phyloP scores from a whole-genome alignment of 2,888 invertebrate genomes.

The Prosopocoilus inquinatus region DNA sequence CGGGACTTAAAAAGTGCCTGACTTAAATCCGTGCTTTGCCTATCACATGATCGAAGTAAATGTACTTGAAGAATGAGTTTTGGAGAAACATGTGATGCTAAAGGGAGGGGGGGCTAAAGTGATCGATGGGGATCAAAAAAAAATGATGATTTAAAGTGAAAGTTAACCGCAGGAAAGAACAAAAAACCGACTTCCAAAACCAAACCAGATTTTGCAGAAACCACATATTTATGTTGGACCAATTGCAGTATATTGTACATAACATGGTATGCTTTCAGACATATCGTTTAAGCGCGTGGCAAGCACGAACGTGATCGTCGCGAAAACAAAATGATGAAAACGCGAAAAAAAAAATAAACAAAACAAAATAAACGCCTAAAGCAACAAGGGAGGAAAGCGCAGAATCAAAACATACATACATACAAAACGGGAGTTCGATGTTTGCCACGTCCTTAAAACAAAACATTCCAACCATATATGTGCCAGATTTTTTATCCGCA shows the following conservation, averaged over 20 bases:
- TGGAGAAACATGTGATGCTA: too few relatives aligned
- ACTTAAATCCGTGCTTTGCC: too few relatives aligned
- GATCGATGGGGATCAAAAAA: too few relatives aligned
- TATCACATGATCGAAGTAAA: too few relatives aligned
- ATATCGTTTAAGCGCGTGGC: slow-evolving; percentile 34
- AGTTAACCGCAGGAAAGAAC: not conserved
- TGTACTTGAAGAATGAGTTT: too few relatives aligned
- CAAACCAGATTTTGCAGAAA: slow-evolving; percentile 50
- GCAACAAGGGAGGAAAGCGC: not conserved
- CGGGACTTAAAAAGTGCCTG: too few relatives aligned
- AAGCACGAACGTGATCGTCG: slow-evolving; percentile 6
- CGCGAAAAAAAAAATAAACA: not conserved
- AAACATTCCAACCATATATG: slow-evolving; percentile 65
- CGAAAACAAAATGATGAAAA: not conserved
- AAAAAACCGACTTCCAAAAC: slow-evolving; percentile 36
- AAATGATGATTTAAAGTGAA: not conserved
- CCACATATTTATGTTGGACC: slow-evolving; percentile 42
- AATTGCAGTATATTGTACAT: slow-evolving; percentile 38
- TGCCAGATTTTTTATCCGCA: slow-evolving; percentile 61
- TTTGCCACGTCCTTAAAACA: slow-evolving; percentile 38
- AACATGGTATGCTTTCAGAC: slow-evolving; percentile 40
- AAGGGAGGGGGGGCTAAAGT: too few relatives aligned
- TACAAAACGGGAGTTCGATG: slow-evolving; percentile 1
- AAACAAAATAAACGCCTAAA: not conserved
- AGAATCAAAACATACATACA: slow-evolving; percentile 15